Evolutionary conservation across 64 coral and sea anemone species (phyloP), one percentile per base, ranked within the genome.

Genomic region (Porites lutea): DNA sequence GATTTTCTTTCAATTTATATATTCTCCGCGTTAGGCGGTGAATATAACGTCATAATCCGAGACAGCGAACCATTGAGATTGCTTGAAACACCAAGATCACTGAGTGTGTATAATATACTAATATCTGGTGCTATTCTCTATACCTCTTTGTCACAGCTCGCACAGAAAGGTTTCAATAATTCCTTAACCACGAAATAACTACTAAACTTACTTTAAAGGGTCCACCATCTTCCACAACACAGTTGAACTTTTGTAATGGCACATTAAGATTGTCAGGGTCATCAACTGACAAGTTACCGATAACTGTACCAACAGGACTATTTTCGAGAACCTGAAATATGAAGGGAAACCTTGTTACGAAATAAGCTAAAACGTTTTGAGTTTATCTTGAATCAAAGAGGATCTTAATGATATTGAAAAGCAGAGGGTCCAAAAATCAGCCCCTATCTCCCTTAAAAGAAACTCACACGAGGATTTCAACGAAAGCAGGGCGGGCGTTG

Each of bases 211-310:
- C 96, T 82, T 90, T 88, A 65, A 98, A 98, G 53, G 96, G 96
- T 44, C 63, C 76, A 22, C 72, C 55, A 57, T 95, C 90, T 49
- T 23, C 79, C 3, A 95, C 91, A 2, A 86, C 18, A 71, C 96
- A 98, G 2, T 48, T 22, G 27, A 92, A 95, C 46, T 53, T 66
- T 59, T 98, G 96, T 84, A 88, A 51, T 9, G 79, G 71, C 6
- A 95, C 13, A 3, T 91, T 82, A 22, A 66, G 22, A 61, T 98
- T 98, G 15, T 98, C 96, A 0, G 96, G 93, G 48, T 98, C 96
- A 0, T 73, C 21, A 3, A 98, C 93, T 51, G 5, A 48, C 20
- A 98, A 92, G 37, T 69, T 71, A 23, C 96, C 96, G 7, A 98
- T 87, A 47, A 95, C 59, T 16, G 87, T 86, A 63, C 61, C 90